Base-by-base conservation (phyloP, 2,113 vertebrate genomes). In the Apus apus region DNA sequence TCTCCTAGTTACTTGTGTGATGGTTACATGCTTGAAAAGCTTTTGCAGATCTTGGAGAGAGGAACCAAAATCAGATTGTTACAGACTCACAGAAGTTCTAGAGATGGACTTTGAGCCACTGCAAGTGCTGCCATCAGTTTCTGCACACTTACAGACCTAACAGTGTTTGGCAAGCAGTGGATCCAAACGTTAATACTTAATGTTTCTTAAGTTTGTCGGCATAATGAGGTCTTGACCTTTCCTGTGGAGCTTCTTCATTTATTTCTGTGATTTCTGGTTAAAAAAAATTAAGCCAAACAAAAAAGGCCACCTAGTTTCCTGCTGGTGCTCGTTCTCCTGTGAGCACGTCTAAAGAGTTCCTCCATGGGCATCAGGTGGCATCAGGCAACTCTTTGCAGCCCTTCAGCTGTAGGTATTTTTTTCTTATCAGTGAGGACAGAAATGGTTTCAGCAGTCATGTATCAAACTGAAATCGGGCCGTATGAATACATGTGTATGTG, bases 1-100 rank as follows among this genome's bases (percentile, higher is more conserved):
- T 92, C 13, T 73, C 8, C 56, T 1, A 2, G 5, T 72, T 58
- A 54, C 9, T 8, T 0, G 0, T 34, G 20, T 61, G 46, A 11
- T 36, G 18, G 11, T 6, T 57, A 12, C 73, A 40, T 43, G 48
- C 45, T 18, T 48, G 22, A 57, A 71, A 79, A 83, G 32, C 29
- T 85, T 92, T 68, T 85, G 43, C 0, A 0, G 4, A 15, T 73
- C 32, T 29, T n/a, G 40, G 43, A 61, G 34, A 91, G 57, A 90
- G 32, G 25, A 57, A 53, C 66, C 48, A 29, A 65, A 68, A 72
- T 4, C 12, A 40, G 75, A 26, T 70, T 70, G 15, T 76, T 68
- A 60, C 11, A 77, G 30, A 26, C 18, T 62, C 4, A 56, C 46
- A 16, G 50, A 62, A 73, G 7, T 56, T 45, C 30, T 45, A 12